Evolutionary conservation across 1,140 invertebrate genomes (phyloP), one percentile per base, ranked within the genome.

Genomic region (Hypothenemus hampei): DNA sequence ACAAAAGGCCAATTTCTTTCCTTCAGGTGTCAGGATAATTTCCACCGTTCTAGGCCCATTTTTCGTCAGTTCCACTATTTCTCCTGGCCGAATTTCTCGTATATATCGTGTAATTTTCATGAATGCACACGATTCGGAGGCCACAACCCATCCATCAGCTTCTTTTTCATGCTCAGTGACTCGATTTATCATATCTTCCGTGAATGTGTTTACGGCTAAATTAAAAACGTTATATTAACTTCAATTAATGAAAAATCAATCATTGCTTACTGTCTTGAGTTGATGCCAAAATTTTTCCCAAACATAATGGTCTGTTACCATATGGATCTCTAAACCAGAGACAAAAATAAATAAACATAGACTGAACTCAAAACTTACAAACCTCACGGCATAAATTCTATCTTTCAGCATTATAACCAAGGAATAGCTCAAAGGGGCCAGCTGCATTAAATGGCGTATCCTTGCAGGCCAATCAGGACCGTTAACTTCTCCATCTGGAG

Each of bases 111-210:
- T 93, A 60, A 96, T 90, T 18, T 60, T 89, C 16, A 95, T 79
- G 68, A 98, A 97, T 3, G 92, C 90, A 72, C 94, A 98, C 0
- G 93, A 96, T 75, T 98, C 96, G 0, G 94, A 97, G 0, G 93
- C 93, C 18, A 97, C 87, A 0, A 97, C 89, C 89, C 91, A 98
- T 3, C 93, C 94, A 67, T 90, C 87, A 1, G 60, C 50, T n/a
- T 31, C 19, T 20, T 51, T 49, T 13, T 57, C 57, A 21, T 4
- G 21, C n/a, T 52, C 41, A 35, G 39, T 46, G 7, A 49, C 49
- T 20, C 19, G 20, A 18, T 53, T 48, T 21, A 40, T 35, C 59
- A 64, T 39, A 65, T 62, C 5, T 66, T 69, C 23, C 62, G 59
- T 33, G 15, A 48, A 50, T 8, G 47, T 74, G 54, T 68, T 71